Conservation (phyloP, 2,113 vertebrate genomes). For the Raja brachyura region DNA sequence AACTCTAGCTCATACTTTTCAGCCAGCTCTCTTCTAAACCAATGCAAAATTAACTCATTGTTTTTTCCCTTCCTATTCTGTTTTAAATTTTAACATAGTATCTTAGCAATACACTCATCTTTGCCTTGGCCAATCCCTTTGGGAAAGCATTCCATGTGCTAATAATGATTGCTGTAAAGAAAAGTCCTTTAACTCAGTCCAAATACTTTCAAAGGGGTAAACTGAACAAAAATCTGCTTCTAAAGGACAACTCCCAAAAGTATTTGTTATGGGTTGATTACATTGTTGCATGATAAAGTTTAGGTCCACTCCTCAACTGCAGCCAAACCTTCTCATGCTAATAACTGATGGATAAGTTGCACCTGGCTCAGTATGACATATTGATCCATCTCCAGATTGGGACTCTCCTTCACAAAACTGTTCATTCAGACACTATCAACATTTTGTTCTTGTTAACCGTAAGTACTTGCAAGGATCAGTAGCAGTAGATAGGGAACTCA, state of each 20-base stretch:
- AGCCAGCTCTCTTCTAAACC: not conserved
- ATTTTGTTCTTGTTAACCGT: not conserved
- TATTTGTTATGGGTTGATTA: too few relatives aligned
- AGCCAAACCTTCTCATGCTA: too few relatives aligned
- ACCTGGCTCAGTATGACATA: too few relatives aligned
- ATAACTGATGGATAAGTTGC: too few relatives aligned
- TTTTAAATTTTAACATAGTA: not conserved
- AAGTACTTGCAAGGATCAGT: not conserved
- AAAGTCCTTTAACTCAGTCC: too few relatives aligned
- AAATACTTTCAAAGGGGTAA: too few relatives aligned
- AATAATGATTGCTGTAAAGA: not conserved
- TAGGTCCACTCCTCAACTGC: too few relatives aligned
- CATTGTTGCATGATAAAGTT: too few relatives aligned
- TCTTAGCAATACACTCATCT: not conserved
- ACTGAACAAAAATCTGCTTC: not conserved
- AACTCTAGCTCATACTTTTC: not conserved
- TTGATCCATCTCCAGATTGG: too few relatives aligned
- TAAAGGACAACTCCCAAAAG: not conserved
- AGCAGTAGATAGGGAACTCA: not conserved
- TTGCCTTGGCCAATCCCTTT: not conserved
- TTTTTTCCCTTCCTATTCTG: not conserved
- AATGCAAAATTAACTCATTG: not conserved
- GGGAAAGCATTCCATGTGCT: not conserved
- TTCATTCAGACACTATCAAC: not conserved
- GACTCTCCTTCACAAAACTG: not conserved